Percentiles rank a stretch among this genome's conserved stretches.
These are phyloP conservation scores for Scolopax mira DNA, from an alignment of 2,113 vertebrate genomes.

Conservation along the genomic window DNA sequence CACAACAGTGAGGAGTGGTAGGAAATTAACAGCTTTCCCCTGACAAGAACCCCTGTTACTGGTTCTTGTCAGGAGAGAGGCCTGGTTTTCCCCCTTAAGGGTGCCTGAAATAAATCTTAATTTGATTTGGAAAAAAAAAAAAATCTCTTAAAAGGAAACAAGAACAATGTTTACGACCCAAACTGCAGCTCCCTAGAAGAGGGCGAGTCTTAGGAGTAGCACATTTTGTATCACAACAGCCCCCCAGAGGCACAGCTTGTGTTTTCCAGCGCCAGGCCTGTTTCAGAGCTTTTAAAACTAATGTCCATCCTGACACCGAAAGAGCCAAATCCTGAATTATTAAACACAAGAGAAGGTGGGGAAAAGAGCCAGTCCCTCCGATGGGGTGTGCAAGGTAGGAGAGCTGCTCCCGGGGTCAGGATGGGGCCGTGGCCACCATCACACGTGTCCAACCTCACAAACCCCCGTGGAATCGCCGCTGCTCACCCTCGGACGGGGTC, in stretches of 20 bases:
- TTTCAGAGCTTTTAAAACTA: background rate
- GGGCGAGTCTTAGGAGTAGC: background rate
- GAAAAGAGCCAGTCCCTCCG: background rate
- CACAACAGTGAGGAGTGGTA: background rate
- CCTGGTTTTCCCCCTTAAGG: background rate
- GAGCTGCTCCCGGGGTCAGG: background rate
- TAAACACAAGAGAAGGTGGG: background rate
- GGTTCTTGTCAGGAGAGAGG: background rate
- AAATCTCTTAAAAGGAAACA: background rate
- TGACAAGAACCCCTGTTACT: too few species aligned
- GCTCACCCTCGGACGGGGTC: conserved; percentile 88
- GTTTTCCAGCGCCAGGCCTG: background rate
- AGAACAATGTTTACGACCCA: background rate
- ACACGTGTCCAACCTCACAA: rapidly evolving
- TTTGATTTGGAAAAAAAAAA: background rate
- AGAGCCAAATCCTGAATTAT: background rate
- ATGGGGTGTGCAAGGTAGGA: rapidly evolving
- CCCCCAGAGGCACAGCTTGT: background rate
- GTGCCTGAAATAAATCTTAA: background rate
- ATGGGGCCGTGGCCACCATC: background rate
- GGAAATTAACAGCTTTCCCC: background rate
- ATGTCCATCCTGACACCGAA: background rate
- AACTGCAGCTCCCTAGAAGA: background rate
- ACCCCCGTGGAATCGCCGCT: rapidly evolving
- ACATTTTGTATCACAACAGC: background rate